These are phyloP conservation scores for Epizoanthus ramosus DNA, from an alignment of 92 coral and sea anemone genomes.

Conservation along the genomic window DNA sequence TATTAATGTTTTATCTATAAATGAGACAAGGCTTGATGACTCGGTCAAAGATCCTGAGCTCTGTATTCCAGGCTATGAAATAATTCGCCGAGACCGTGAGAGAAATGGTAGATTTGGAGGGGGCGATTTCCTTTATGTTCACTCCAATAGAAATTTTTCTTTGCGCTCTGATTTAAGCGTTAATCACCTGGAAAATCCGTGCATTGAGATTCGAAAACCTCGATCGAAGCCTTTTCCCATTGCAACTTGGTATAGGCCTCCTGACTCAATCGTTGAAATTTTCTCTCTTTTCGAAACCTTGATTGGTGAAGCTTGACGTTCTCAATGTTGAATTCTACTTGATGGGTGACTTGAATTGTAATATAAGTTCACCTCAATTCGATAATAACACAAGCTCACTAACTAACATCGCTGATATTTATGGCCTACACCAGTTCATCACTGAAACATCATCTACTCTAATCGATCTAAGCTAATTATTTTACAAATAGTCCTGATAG, in stretches of 20 bases:
- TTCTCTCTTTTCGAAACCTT: conserved; percentile 23
- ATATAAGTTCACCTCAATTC: conserved; percentile 9
- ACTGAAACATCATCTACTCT: conserved; percentile 13
- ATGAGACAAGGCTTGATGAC: conserved; percentile 42
- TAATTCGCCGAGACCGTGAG: conserved; percentile 29
- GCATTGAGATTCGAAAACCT: conserved; percentile 45
- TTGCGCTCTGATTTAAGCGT: conserved; percentile 18
- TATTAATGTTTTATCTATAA: conserved; percentile 36
- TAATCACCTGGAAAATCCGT: conserved; percentile 30
- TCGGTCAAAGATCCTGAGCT: conserved; percentile 36
- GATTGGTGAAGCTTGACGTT: conserved; percentile 33
- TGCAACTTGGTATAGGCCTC: conserved; percentile 53
- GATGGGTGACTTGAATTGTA: conserved; percentile 33
- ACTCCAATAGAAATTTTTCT: conserved; percentile 22
- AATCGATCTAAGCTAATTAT: conserved; percentile 11
- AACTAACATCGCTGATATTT: conserved; percentile 22
- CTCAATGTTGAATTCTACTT: conserved; percentile 18
- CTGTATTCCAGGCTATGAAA: conserved; percentile 32
- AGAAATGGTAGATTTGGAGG: conserved; percentile 23
- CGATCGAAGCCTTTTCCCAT: conserved; percentile 54
- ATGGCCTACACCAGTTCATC: conserved; percentile 27
- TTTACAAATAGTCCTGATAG: not conserved
- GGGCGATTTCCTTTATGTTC: conserved; percentile 38
- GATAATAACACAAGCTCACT: conserved; percentile 23
- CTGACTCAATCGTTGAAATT: conserved; percentile 28